A percentile compares a stretch with the other conserved stretches of the same genome.
Evolutionary conservation across 2,888 invertebrate genomes (phyloP).

Genomic region (Stenodema calcarata): DNA sequence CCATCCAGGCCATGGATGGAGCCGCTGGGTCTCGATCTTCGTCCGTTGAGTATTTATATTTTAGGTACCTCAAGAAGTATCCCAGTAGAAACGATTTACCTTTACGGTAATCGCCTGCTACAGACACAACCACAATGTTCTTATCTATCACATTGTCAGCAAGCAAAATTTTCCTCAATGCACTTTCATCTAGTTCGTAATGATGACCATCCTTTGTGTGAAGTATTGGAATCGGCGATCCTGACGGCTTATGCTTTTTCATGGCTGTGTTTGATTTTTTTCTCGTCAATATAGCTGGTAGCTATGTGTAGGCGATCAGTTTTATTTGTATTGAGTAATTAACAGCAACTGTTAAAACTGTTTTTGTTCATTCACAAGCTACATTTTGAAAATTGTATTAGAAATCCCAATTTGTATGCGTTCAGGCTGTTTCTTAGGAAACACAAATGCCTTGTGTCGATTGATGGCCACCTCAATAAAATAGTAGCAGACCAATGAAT

Average conservation of each 20-base stretch:
- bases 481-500: no score
- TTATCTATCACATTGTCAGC: conserved; percentile 79
- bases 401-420: no score
- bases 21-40: conserved; percentile 61
- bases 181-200: conserved; percentile 71
- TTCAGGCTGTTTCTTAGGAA: no score
- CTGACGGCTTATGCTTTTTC: background rate
- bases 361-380: no score
- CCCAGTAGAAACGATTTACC: conserved; percentile 96
- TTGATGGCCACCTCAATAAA: no score
- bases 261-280: background rate
- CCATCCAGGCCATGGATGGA: conserved; percentile 71
- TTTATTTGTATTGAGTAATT: no score
- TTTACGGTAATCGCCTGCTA: conserved; percentile 95
- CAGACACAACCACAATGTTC: conserved; percentile 88
- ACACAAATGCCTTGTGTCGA: no score
- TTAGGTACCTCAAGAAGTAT: conserved; percentile 91
- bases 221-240: background rate
- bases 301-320: no score
- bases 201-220: background rate
- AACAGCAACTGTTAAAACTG: no score
- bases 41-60: background rate
- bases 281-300: background rate
- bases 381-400: no score
- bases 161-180: conserved; percentile 73